Base-by-base conservation (phyloP, 2,797 vertebrate species). In the Trachurus trachurus region DNA sequence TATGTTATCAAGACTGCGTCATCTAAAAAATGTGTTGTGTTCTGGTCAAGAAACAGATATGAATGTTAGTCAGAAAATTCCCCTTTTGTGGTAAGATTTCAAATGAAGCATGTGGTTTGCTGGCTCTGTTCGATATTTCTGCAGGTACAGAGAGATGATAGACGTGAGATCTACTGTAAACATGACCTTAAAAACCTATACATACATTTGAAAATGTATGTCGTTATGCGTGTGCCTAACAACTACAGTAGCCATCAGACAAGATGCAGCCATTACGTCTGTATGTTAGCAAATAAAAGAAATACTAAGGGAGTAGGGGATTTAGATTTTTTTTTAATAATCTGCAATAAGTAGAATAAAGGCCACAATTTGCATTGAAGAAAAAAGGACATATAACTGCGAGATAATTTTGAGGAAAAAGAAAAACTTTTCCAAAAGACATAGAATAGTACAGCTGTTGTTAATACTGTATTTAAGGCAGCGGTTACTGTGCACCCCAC, bases 391-490 rank as follows among this genome's bases (percentile, higher is more conserved):
- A 12, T 42, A 13, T 5, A 13, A 15, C 11, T 15, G 1, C 2
- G 15, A 44, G 13, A 44, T 26, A n/a, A 31, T 2, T 47, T 39
- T 45, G 26, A 34, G 4, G 4, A 13, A 42, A 13, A 21, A 39
- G 37, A 42, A 49, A 0, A 39, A 22, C 0, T 39, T 49, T 45
- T 49, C 63, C 15, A 67, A 61, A 67, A 1, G 9, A 61, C 42
- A 29, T 45, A 15, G 45, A 34, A 70, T 22, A 56, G 63, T 64
- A 21, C 56, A 75, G 73, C 63, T 74, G n/a, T 65, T 58, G 54
- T 63, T 64, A 42, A 39, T 29, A 50, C 31, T 39, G 68, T 79
- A 70, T 60, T 31, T 70, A 58, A 22, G 34, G 21, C 21, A 42
- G 34, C 62, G 16, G 40, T 45, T 56, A 54, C 29, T 66, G 60